A percentile compares a stretch with the other conserved stretches of the same genome.
Evolutionary conservation across 2,797 vertebrate genomes (phyloP).

Genomic region (Anabas testudineus): DNA sequence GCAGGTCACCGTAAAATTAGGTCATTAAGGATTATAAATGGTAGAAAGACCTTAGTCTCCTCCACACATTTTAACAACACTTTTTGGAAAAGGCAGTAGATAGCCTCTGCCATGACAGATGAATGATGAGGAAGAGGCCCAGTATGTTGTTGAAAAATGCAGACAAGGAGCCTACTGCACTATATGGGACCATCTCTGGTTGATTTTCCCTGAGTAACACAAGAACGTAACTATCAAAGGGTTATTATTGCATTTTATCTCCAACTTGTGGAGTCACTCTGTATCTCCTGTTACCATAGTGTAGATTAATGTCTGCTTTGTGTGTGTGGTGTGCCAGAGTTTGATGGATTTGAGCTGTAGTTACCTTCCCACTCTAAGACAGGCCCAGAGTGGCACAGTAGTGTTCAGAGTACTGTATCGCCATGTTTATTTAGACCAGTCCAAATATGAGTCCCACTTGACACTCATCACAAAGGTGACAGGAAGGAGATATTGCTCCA

Average conservation of each 20-base stretch:
- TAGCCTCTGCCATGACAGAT: slow-evolving; percentile 35
- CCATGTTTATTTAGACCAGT: slow-evolving; percentile 60
- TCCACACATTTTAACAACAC: neutral
- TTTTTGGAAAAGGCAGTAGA: slow-evolving; percentile 28
- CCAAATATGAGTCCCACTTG: slow-evolving; percentile 55
- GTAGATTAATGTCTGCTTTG: slow-evolving; percentile 45
- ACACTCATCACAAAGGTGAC: slow-evolving; percentile 43
- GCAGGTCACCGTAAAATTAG: slow-evolving; percentile 1
- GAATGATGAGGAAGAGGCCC: slow-evolving; percentile 62
- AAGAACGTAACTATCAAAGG: slow-evolving; percentile 35
- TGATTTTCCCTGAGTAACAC: slow-evolving; percentile 41
- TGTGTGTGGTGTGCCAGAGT: neutral
- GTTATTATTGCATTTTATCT: slow-evolving; percentile 45
- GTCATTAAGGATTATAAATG: slow-evolving; percentile 6
- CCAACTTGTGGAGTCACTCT: slow-evolving; percentile 22
- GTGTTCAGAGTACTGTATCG: slow-evolving; percentile 35
- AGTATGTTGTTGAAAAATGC: slow-evolving; percentile 38
- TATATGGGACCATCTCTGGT: slow-evolving; percentile 29
- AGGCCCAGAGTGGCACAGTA: slow-evolving; percentile 51
- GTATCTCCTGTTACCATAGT: slow-evolving; percentile 45
- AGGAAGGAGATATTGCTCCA: slow-evolving; percentile 11
- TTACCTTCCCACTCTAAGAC: slow-evolving; percentile 43
- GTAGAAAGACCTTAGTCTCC: slow-evolving; percentile 15
- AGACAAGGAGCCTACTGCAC: slow-evolving; percentile 25
- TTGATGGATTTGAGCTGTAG: slow-evolving; percentile 52